Percentiles rank a stretch among this genome's conserved stretches.
Conservation (phyloP, 2,888 invertebrate genomes). For the Andrena praecox region DNA sequence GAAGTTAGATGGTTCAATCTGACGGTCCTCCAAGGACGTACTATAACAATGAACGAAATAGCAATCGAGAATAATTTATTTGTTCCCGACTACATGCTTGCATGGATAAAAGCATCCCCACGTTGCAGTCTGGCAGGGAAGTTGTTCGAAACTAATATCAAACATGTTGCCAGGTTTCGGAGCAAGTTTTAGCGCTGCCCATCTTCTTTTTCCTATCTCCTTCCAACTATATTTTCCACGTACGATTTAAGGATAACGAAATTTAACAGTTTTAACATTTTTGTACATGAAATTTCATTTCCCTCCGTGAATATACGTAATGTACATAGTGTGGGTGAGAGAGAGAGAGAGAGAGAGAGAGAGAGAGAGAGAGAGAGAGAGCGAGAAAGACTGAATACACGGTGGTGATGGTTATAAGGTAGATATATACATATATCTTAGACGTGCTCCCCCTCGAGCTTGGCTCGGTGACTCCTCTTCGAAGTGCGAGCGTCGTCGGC, state of each 20-base stretch:
- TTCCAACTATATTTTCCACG: background rate
- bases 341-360: too few species aligned
- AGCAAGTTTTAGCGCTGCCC: background rate
- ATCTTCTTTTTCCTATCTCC: background rate
- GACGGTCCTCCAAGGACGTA: constrained; percentile 1
- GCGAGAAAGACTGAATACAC: too few species aligned
- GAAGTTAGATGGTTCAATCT: constrained; percentile 30
- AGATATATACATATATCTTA: too few species aligned
- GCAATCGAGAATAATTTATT: constrained; percentile 32
- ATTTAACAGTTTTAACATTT: too few species aligned
- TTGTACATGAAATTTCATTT: background rate
- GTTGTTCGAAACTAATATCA: constrained; percentile 1
- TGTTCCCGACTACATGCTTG: background rate
- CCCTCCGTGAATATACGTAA: background rate
- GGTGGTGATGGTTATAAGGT: too few species aligned
- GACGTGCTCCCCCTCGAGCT: too few species aligned
- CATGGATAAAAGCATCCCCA: background rate
- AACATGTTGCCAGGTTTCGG: background rate
- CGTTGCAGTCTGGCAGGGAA: constrained; percentile 5
- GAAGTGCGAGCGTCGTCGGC: too few species aligned
- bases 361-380: too few species aligned
- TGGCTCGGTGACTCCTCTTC: too few species aligned
- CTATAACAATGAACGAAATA: constrained; percentile 24
- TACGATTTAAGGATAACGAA: too few species aligned
- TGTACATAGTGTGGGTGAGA: too few species aligned